A percentile compares a stretch with the other conserved stretches of the same genome.
These are phyloP conservation scores for Cyprinodon brontotheroides DNA, from an alignment of 2,113 vertebrate genomes.

Conservation along the genomic window DNA sequence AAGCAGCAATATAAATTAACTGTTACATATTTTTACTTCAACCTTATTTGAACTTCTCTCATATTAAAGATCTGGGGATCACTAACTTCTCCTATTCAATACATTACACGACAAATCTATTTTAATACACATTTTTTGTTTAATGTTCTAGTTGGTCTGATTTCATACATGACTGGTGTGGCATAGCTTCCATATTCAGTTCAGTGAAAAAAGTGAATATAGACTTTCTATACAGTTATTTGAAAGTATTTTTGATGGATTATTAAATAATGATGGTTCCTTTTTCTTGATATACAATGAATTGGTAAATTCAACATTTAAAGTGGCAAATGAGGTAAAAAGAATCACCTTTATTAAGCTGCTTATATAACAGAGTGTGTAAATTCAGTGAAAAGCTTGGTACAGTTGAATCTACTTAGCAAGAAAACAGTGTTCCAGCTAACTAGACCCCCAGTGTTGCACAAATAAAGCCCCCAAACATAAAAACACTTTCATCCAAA, in stretches of 20 bases:
- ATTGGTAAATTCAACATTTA: no score
- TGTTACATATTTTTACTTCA: background rate
- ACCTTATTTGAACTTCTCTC: background rate
- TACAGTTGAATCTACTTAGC: background rate
- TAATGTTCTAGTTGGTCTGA: background rate
- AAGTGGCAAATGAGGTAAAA: no score
- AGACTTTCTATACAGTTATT: background rate
- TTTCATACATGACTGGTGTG: background rate
- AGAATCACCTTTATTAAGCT: no score
- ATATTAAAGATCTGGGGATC: background rate
- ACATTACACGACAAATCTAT: background rate
- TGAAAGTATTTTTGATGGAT: accelerated
- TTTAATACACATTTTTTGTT: background rate
- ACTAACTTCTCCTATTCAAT: background rate
- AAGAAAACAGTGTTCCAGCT: background rate
- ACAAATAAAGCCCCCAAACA: constrained; percentile 16
- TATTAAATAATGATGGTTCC: background rate
- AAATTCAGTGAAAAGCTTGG: background rate
- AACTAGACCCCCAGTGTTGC: background rate
- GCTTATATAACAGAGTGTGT: background rate
- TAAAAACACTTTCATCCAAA: constrained; percentile 13
- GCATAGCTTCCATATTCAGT: background rate
- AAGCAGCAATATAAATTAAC: background rate
- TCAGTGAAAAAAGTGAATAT: background rate
- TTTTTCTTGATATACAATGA: background rate